Conservation (phyloP, 2,888 invertebrate genomes). For the Xestia ashworthii region DNA sequence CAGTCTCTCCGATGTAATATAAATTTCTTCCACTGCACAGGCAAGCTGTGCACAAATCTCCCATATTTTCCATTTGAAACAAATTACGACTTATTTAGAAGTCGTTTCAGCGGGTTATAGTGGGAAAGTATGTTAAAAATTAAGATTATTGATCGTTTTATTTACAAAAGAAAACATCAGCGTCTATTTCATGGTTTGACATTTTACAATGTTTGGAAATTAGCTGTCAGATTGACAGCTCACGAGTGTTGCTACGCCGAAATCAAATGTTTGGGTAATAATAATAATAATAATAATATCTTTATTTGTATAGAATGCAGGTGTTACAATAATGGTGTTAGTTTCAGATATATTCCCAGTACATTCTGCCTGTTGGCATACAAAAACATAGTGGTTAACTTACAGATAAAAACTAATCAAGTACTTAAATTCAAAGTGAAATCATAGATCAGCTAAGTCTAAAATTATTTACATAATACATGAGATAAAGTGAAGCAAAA, state of each 20-base stretch:
- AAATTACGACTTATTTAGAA: background rate
- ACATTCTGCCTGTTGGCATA: too few relatives aligned
- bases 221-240: conserved; percentile 7
- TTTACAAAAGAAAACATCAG: conserved; percentile 40
- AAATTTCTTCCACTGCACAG: conserved; percentile 79
- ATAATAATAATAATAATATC: too few relatives aligned
- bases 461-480: too few relatives aligned
- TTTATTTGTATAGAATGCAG: too few relatives aligned
- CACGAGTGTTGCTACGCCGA: background rate
- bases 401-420: too few relatives aligned
- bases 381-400: too few relatives aligned
- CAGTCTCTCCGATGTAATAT: conserved; percentile 76
- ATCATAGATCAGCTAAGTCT: too few relatives aligned
- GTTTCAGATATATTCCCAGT: too few relatives aligned
- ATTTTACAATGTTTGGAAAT: conserved; percentile 25
- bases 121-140: conserved; percentile 3
- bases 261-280: background rate
- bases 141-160: conserved; percentile 45
- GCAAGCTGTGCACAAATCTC: conserved; percentile 80
- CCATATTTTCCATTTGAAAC: conserved; percentile 75
- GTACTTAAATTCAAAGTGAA: too few relatives aligned
- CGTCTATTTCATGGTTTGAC: conserved; percentile 44
- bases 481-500: too few relatives aligned
- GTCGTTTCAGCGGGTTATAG: background rate
- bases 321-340: too few relatives aligned